Base-by-base conservation (phyloP, 2,113 vertebrate genomes). In the Pongo abelii region DNA sequence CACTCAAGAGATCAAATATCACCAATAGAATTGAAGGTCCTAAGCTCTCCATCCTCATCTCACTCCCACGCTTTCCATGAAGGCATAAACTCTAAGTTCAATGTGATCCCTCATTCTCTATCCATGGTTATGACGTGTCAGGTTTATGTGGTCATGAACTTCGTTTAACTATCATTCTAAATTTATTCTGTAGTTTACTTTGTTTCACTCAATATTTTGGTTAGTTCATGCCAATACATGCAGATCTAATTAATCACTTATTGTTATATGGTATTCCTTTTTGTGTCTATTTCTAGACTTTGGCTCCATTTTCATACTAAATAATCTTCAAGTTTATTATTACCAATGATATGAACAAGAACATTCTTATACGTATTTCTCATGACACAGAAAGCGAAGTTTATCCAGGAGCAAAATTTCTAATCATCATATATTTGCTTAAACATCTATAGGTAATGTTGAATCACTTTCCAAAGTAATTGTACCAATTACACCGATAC, bases 181-280 rank as follows among this genome's bases (percentile, higher is more conserved):
- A 93, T 17, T 38, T 52, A 75, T 35, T 72, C 6, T 2, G 32
- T 74, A 50, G 10, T 6, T 81, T 89, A 10, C 13, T n/a, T 87
- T 91, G 12, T 64, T 55, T 86, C 12, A 64, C 17, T 83, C 55
- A 11, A 8, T 18, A 81, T 77, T 70, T n/a, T 84, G 2, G n/a
- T 64, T 80, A 72, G 69, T 35, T 74, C 22, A 14, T 40, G 7
- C 0, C 0, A 40, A 75, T 92, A 11, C 2, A 32, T 69, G 9
- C 5, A 59, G 43, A 75, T n/a, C 12, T 52, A 57, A 77, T 57
- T 48, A 55, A 27, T 79, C 22, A 6, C 50, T 40, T 30, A 18
- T 6, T 50, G 11, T 1, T 16, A 3, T 30, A 10, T 48, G 18
- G 1, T 52, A n/a, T 18, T 55, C 35, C 8, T 0, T 30, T 85